These are phyloP conservation scores for Metacarcinus magister DNA, from an alignment of 2,888 invertebrate genomes.

Conservation along the genomic window DNA sequence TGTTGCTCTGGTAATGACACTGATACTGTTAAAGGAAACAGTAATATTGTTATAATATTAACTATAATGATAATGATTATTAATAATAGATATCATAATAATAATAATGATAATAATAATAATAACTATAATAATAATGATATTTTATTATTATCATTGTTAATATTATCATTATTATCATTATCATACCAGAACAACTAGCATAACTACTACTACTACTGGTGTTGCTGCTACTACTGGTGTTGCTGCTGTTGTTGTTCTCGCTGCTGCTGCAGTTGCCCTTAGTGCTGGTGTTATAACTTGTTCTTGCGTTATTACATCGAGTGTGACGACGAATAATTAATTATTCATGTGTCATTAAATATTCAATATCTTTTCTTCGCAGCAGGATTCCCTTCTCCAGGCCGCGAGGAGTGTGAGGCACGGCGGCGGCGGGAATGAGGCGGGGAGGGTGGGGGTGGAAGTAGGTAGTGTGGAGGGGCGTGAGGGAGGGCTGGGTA, in stretches of 20 bases:
- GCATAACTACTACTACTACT: neutral
- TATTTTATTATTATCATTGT: neutral
- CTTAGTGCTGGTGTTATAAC: neutral
- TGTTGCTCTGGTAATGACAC: neutral
- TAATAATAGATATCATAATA: neutral
- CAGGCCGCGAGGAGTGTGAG: neutral
- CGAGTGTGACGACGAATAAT: neutral
- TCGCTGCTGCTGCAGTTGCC: neutral
- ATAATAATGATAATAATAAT: neutral
- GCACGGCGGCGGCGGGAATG: neutral
- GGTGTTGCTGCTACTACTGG: neutral
- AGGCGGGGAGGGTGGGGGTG: neutral
- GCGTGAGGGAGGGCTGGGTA: neutral
- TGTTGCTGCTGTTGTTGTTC: neutral
- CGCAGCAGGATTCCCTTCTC: neutral
- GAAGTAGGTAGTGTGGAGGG: neutral
- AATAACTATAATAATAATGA: neutral
- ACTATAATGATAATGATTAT: neutral
- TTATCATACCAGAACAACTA: neutral
- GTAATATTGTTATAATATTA: neutral
- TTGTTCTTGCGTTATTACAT: neutral
- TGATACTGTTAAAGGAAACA: neutral
- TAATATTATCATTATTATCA: neutral
- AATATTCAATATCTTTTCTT: neutral
- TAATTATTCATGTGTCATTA: neutral